Conservation (phyloP, 2,113 vertebrate genomes). For the Myxocyprinus asiaticus region DNA sequence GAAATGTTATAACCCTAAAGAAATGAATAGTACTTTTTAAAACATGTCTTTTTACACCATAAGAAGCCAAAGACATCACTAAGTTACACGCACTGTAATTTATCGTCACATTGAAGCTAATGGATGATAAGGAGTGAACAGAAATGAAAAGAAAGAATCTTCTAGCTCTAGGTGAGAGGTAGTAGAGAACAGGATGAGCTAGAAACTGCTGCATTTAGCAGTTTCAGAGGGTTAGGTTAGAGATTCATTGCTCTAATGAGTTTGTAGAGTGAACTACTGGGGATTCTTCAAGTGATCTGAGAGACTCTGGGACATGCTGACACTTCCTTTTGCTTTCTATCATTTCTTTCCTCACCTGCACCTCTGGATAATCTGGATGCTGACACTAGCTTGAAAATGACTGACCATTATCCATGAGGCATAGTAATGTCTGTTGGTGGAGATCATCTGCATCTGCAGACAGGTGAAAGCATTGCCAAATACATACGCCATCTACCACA, state of each 20-base stretch:
- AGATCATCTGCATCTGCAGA: not conserved
- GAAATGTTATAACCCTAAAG: too few relatives aligned
- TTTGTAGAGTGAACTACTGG: constrained; percentile 52
- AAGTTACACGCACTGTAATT: not conserved
- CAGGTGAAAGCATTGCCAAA: not conserved
- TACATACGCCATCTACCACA: not conserved
- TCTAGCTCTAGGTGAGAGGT: not conserved
- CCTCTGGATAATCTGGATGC: constrained; percentile 47
- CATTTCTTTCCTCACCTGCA: constrained; percentile 11
- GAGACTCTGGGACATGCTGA: constrained; percentile 68
- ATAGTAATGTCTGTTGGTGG: not conserved
- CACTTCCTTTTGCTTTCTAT: constrained; percentile 54
- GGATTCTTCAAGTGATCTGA: constrained; percentile 54
- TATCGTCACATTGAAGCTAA: not conserved
- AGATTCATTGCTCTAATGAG: constrained; percentile 70
- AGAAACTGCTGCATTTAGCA: constrained; percentile 65
- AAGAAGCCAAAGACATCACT: not conserved
- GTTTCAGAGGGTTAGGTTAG: constrained; percentile 58
- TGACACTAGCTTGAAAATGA: constrained; percentile 6
- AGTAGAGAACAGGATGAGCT: not conserved
- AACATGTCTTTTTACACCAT: too few relatives aligned
- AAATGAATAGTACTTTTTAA: too few relatives aligned
- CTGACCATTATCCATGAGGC: not conserved
- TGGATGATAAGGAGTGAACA: not conserved
- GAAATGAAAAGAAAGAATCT: constrained; percentile 2